Evolutionary conservation across 2,888 invertebrate species (phyloP).

Genomic region (Euplagia quadripunctaria): DNA sequence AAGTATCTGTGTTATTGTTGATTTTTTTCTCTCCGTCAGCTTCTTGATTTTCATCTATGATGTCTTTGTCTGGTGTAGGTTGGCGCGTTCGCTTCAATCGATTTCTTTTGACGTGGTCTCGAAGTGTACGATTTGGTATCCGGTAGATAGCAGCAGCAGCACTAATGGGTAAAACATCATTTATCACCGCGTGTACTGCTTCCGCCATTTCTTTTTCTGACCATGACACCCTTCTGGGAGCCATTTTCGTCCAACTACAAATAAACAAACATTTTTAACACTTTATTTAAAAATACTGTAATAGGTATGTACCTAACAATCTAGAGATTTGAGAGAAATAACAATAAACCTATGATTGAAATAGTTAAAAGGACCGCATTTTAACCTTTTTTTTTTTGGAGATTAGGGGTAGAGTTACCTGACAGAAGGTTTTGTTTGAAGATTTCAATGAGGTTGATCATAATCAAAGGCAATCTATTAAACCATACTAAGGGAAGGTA

Average conservation of each 20-base stretch:
- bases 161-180: background rate
- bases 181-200: slow-evolving; percentile 9
- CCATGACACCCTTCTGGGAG: background rate
- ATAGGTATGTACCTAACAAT: too few species aligned
- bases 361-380: too few species aligned
- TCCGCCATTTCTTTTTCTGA: background rate
- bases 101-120: background rate
- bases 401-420: too few species aligned
- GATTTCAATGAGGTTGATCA: too few species aligned
- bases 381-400: too few species aligned
- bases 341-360: too few species aligned
- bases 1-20: background rate
- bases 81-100: background rate
- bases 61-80: background rate
- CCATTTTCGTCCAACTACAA: background rate
- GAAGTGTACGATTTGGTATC: background rate
- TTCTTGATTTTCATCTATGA: background rate
- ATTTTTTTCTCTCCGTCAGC: background rate
- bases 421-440: too few species aligned
- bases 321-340: too few species aligned
- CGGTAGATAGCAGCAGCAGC: background rate
- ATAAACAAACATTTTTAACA: too few species aligned
- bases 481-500: too few species aligned
- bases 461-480: too few species aligned
- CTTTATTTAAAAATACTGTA: too few species aligned